A percentile compares a stretch with the other conserved stretches of the same genome.
Conservation (phyloP, 1,140 invertebrate species). For the Homalodisca vitripennis region DNA sequence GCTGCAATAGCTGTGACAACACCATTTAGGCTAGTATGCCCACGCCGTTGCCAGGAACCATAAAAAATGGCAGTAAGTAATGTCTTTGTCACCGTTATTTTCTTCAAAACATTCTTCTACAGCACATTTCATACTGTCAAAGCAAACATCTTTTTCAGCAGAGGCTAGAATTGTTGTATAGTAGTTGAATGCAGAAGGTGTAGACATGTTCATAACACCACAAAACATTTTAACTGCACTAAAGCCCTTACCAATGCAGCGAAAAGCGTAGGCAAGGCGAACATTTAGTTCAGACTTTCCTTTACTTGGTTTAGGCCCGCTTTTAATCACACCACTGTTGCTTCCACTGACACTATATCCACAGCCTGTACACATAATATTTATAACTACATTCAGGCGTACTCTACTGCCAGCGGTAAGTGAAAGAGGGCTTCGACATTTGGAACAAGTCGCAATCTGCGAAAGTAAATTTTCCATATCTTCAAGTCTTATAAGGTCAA, state of each 20-base stretch:
- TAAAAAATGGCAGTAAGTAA: slow-evolving; percentile 35
- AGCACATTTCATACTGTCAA: slow-evolving; percentile 9
- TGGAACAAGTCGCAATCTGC: too few relatives aligned
- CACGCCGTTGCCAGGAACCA: slow-evolving; percentile 36
- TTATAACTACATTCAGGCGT: too few relatives aligned
- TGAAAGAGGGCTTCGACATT: too few relatives aligned
- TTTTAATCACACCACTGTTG: too few relatives aligned
- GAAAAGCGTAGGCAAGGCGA: neutral
- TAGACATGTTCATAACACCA: neutral
- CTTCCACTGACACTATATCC: too few relatives aligned
- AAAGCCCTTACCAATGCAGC: neutral
- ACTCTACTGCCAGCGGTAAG: too few relatives aligned
- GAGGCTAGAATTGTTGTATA: neutral
- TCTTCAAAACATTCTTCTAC: slow-evolving; percentile 12
- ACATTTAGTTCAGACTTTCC: neutral
- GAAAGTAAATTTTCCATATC: too few relatives aligned
- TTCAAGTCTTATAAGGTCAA: too few relatives aligned
- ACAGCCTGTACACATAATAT: too few relatives aligned
- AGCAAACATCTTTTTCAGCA: slow-evolving; percentile 20
- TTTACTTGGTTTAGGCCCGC: too few relatives aligned
- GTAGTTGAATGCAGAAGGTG: neutral
- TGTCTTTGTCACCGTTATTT: slow-evolving; percentile 22
- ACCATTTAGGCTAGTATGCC: slow-evolving; percentile 33
- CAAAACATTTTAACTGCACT: neutral
- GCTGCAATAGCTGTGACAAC: slow-evolving; percentile 30